Percentiles rank a stretch among this genome's conserved stretches.
These are phyloP conservation scores for Tragelaphus imberbis DNA, from an alignment of 2,113 vertebrate species.

Conservation along the genomic window DNA sequence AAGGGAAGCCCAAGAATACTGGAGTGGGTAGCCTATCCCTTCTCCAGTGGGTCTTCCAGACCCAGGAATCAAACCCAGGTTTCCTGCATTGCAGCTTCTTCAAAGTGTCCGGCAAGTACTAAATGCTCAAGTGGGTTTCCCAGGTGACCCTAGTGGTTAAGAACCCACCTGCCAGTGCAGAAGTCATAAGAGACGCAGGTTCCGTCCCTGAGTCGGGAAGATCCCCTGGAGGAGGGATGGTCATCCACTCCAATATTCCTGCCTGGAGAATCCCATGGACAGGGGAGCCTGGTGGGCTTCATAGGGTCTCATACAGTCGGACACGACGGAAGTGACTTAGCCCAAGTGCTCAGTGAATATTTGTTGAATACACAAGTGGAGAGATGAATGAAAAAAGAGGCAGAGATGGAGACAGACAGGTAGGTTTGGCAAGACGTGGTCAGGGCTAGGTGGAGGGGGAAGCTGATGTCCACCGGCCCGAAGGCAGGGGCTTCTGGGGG, in stretches of 20 bases:
- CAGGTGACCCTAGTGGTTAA: neutral
- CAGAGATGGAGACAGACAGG: neutral
- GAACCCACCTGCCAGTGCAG: neutral
- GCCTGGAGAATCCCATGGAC: neutral
- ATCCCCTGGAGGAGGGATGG: neutral
- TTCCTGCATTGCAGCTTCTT: neutral
- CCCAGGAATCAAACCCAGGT: neutral
- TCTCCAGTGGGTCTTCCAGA: neutral
- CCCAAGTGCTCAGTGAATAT: neutral
- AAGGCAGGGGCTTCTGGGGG: neutral
- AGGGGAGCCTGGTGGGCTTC: neutral
- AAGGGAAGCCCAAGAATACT: neutral
- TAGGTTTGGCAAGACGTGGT: neutral
- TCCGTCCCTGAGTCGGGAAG: neutral
- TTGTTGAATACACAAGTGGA: neutral
- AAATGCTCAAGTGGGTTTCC: neutral
- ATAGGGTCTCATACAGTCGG: neutral
- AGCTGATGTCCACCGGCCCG: fast-evolving
- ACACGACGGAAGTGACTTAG: neutral
- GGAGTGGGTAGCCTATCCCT: neutral
- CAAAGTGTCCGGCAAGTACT: neutral
- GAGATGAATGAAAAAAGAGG: neutral
- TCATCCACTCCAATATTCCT: neutral
- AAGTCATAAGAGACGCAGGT: fast-evolving
- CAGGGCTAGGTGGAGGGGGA: neutral